phyloP scores from a whole-genome alignment of 2,888 invertebrate species.

The Cerceris ruficornis region DNA sequence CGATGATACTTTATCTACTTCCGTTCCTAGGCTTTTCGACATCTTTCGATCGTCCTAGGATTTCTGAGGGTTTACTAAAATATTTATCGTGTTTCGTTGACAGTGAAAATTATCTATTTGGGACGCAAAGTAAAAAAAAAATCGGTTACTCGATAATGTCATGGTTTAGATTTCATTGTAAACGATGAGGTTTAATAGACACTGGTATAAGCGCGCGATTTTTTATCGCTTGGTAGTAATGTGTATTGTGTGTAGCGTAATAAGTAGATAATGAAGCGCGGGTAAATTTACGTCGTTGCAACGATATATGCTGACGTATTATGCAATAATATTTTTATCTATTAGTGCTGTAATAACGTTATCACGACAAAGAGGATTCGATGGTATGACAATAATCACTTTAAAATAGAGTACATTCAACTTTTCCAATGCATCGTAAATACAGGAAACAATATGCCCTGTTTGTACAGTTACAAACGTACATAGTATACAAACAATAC shows the following conservation, averaged over 20 bases:
- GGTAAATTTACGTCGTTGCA: conserved; percentile 30
- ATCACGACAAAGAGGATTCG: conserved; percentile 25
- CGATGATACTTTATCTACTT: not conserved
- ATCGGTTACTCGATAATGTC: too few relatives aligned
- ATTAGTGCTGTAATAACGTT: conserved; percentile 46
- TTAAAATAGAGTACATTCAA: conserved; percentile 34
- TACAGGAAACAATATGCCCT: not conserved
- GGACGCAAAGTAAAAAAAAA: too few relatives aligned
- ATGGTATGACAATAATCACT: conserved; percentile 29
- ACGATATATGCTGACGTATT: conserved; percentile 23
- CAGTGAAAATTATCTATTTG: not conserved
- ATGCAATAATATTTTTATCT: conserved; percentile 61
- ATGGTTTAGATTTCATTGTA: too few relatives aligned
- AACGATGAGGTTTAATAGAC: not conserved
- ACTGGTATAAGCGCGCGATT: not conserved
- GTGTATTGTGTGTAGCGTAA: not conserved
- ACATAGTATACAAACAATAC: not conserved
- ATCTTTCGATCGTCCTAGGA: too few relatives aligned
- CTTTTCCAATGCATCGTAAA: conserved; percentile 13
- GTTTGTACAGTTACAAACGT: not conserved
- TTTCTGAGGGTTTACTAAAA: too few relatives aligned
- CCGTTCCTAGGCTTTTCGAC: too few relatives aligned
- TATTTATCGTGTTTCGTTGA: not conserved
- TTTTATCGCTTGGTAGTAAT: not conserved
- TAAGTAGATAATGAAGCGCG: conserved; percentile 12